Evolutionary conservation across 2,888 invertebrate species (phyloP).

Genomic region (Polyploca ridens): DNA sequence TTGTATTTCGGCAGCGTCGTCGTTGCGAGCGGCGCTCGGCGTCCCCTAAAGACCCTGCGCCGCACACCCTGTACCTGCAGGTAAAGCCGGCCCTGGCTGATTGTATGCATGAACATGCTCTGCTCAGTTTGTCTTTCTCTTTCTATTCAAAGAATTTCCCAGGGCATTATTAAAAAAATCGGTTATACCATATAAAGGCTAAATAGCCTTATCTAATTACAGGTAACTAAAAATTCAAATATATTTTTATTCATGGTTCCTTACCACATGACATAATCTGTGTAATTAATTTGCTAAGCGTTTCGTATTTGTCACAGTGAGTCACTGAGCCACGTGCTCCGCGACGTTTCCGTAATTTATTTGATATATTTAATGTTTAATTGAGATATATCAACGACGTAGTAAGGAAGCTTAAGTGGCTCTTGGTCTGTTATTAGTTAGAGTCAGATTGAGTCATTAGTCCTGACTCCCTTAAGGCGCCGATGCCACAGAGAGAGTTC

Average conservation of each 20-base stretch:
- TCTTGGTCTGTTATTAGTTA: not conserved
- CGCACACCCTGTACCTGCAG: too few species aligned
- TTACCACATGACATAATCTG: not conserved
- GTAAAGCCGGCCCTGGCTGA: too few species aligned
- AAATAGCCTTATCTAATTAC: too few species aligned
- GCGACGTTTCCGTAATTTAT: constrained; percentile 12
- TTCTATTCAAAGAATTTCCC: too few species aligned
- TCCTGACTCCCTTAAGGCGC: not conserved
- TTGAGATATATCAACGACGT: not conserved
- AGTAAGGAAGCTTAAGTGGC: not conserved
- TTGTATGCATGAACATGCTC: too few species aligned
- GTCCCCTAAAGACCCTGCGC: too few species aligned
- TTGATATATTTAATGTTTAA: constrained; percentile 12
- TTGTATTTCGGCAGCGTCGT: too few species aligned
- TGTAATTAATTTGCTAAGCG: constrained; percentile 9
- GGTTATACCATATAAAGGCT: too few species aligned
- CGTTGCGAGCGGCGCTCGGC: too few species aligned
- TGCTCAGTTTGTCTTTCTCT: too few species aligned
- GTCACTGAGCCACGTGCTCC: constrained; percentile 7
- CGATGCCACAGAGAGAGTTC: too few species aligned
- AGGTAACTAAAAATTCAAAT: not conserved
- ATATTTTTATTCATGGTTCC: not conserved
- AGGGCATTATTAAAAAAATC: too few species aligned
- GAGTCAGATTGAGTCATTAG: not conserved
- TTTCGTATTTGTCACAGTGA: constrained; percentile 9